A percentile compares a stretch with the other conserved stretches of the same genome.
Evolutionary conservation across 1,140 invertebrate species (phyloP).

Genomic region (Copidosoma floridanum): DNA sequence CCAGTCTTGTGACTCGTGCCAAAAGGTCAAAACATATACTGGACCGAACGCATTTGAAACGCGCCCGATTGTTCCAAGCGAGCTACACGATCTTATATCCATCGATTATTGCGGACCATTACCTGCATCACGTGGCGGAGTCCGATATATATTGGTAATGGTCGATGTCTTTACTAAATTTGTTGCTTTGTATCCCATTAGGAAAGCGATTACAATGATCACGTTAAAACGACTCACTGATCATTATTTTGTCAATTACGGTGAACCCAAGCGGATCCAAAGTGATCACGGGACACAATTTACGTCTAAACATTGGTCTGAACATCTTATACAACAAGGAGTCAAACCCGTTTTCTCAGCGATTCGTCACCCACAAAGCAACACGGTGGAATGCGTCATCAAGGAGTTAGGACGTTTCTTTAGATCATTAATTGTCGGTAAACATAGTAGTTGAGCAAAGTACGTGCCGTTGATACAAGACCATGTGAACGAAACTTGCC

Average conservation of each 20-base stretch:
- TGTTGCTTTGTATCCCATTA: constrained; percentile 8
- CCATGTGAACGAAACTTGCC: neutral
- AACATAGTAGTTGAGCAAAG: neutral
- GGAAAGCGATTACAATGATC: neutral
- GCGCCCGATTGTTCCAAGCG: too few species aligned
- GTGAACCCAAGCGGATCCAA: neutral
- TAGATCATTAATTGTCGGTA: neutral
- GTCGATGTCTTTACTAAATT: constrained; percentile 2
- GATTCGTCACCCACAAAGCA: constrained; percentile 43
- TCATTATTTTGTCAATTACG: constrained; percentile 2
- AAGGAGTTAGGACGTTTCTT: constrained; percentile 34
- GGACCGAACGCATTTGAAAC: too few species aligned
- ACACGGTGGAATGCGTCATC: constrained; percentile 44
- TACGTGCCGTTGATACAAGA: neutral
- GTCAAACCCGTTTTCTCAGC: constrained; percentile 23
- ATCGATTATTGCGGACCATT: constrained; percentile 17
- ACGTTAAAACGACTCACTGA: neutral
- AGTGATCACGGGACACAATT: constrained; percentile 39
- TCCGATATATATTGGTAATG: constrained; percentile 9
- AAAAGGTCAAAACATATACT: too few species aligned
- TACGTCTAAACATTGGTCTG: constrained; percentile 10
- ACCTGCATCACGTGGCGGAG: neutral
- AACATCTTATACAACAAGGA: neutral
- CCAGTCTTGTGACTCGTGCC: too few species aligned
- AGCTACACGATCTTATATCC: neutral